Evolutionary conservation across 2,888 invertebrate species (phyloP).

Genomic region (Mongoloraphidia duomilia): DNA sequence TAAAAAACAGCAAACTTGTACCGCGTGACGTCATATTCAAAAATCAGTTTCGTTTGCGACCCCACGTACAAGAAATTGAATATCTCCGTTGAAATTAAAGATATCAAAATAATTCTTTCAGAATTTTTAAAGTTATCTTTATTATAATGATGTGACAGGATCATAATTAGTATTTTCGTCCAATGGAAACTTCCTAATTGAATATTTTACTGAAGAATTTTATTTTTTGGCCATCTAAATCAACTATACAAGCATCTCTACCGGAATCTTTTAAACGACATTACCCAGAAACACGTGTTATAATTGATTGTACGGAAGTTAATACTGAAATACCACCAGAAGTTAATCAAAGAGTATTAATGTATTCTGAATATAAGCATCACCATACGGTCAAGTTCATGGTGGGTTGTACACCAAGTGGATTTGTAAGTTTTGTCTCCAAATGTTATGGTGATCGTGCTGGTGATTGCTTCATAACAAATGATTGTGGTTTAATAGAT

Average conservation of each 20-base stretch:
- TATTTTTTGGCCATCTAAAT: constrained; percentile 4
- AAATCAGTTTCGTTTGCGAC: too few relatives aligned
- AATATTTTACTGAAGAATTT: background rate
- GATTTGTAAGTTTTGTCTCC: constrained; percentile 4
- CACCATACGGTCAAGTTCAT: constrained; percentile 5
- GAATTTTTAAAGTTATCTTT: too few relatives aligned
- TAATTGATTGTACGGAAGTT: constrained; percentile 7
- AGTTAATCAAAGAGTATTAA: constrained; percentile 1
- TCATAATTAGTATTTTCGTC: too few relatives aligned
- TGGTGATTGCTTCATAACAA: constrained; percentile 3
- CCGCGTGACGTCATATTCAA: too few relatives aligned
- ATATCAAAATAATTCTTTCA: too few relatives aligned
- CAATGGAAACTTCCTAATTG: too few relatives aligned
- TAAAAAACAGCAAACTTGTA: too few relatives aligned
- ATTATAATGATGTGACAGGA: too few relatives aligned
- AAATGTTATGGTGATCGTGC: constrained; percentile 5
- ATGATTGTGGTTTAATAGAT: background rate
- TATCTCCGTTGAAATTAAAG: too few relatives aligned
- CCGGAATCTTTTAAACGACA: constrained; percentile 1
- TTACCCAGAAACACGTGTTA: constrained; percentile 5
- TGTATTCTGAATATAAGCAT: constrained; percentile 7
- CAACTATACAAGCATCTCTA: background rate
- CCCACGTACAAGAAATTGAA: too few relatives aligned
- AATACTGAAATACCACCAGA: background rate
- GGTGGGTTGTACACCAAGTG: constrained; percentile 3